A percentile compares a stretch with the other conserved stretches of the same genome.
Conservation (phyloP, 1,140 invertebrate species). For the Popillia japonica region DNA sequence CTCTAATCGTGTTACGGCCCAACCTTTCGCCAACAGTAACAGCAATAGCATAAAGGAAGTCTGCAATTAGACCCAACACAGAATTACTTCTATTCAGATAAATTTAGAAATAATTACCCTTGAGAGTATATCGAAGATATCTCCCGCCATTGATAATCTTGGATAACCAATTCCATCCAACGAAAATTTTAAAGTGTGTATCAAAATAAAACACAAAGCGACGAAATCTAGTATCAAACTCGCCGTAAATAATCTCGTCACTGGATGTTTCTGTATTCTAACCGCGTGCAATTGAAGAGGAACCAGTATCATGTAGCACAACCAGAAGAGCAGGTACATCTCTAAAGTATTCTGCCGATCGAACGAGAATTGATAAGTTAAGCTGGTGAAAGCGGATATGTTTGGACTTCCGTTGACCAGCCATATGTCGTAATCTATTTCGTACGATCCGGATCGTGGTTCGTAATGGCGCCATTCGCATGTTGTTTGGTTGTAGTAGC, state of each 20-base stretch:
- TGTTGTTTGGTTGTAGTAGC: conserved; percentile 79
- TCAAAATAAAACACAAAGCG: conserved; percentile 84
- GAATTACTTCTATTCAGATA: background rate
- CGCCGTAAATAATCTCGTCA: conserved; percentile 90
- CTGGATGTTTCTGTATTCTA: conserved; percentile 84
- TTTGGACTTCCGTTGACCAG: conserved; percentile 96
- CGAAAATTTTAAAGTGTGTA: conserved; percentile 91
- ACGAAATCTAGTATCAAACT: conserved; percentile 86
- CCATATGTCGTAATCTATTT: conserved; percentile 92
- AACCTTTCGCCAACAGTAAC: conserved; percentile 93
- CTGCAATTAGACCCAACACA: conserved; percentile 64
- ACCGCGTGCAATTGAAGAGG: conserved; percentile 90
- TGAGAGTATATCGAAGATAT: conserved; percentile 90
- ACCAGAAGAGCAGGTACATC: conserved; percentile 88
- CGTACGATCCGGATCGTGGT: conserved; percentile 54
- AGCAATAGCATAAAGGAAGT: conserved; percentile 95
- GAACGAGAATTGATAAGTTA: conserved; percentile 96
- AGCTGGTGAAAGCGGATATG: conserved; percentile 79
- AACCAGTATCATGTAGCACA: conserved; percentile 86
- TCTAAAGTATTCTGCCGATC: conserved; percentile 94
- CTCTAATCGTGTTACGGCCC: conserved; percentile 92
- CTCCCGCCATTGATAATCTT: conserved; percentile 82
- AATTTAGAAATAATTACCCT: conserved; percentile 68
- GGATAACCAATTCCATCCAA: conserved; percentile 87
- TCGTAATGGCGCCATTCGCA: conserved; percentile 85